Conservation (phyloP, 2,113 vertebrate genomes). For the Fukomys damarensis region DNA sequence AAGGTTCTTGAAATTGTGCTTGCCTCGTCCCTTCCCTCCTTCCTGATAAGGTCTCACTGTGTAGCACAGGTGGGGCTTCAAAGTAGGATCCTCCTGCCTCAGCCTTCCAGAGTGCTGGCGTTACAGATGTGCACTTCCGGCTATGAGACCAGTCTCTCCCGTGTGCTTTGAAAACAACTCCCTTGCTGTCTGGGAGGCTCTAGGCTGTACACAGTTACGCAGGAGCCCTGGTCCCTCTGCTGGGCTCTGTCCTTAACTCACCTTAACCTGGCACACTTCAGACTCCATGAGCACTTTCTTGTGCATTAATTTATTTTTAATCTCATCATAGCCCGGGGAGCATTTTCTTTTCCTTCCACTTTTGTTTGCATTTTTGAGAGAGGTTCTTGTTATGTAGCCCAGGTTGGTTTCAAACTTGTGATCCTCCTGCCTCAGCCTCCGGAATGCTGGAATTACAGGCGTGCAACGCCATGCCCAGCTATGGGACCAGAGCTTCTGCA, state of each 20-base stretch:
- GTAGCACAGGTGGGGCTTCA: neutral
- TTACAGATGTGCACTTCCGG: neutral
- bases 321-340: neutral
- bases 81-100: neutral
- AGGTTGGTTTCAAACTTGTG: neutral
- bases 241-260: neutral
- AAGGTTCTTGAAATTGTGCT: neutral
- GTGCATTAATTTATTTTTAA: neutral
- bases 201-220: neutral
- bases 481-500: neutral
- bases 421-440: neutral
- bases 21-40: neutral
- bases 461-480: neutral
- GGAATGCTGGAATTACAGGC: neutral
- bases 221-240: accelerated
- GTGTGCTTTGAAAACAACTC: no score
- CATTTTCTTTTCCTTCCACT: neutral
- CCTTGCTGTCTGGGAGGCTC: neutral
- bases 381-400: neutral
- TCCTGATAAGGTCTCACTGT: neutral
- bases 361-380: neutral
- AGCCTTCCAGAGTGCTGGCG: neutral
- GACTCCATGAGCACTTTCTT: accelerated
- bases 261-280: accelerated
- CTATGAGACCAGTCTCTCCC: neutral